Evolutionary conservation across 1,140 invertebrate genomes (phyloP), one percentile per base, ranked within the genome.

Genomic region (Diabrotica virgifera): DNA sequence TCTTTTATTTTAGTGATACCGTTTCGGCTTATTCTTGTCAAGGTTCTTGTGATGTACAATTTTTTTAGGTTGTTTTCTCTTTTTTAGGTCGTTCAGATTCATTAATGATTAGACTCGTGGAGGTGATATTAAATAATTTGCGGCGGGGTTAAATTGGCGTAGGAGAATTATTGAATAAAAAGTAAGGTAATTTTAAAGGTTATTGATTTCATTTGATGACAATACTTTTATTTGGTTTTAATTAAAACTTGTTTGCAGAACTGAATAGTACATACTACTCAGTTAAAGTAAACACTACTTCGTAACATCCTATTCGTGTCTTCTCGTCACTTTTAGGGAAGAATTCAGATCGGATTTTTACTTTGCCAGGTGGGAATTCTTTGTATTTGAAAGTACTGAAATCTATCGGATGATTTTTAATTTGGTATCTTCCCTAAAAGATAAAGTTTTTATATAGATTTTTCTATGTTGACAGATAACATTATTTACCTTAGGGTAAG

Each of bases 331-430:
- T 37, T 46, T 46, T 46, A 10, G 40, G 8, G n/a, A 46, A 46
- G 51, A 63, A 59, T 59, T 51, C 51, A 38, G 36, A 38, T 46
- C 38, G 36, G 7, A 59, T 52, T n/a, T 53, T 54, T 11, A 64
- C 56, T 60, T 55, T 46, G 8, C 66, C 66, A 24, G 58, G 51
- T 14, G 62, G 62, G 11, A 67, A 54, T 46, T 64, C 59, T 51
- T 64, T 60, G 62, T 59, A 66, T 37, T 62, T 62, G 35, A 66
- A 50, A 52, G 63, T 63, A 0, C 52, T 12, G 13, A 63, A 67
- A 36, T 67, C 66, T 9, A 67, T 35, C n/a, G 14, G n/a, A 52
- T 60, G 54, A 13, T 67, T 59, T 13, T 38, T 14, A 11, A 67
- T 14, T 37, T 57, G 50, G 52, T 67, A 64, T 59, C 59, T 52